Evolutionary conservation across 2,113 vertebrate genomes (phyloP).

Genomic region (Leptocoma aspasia): DNA sequence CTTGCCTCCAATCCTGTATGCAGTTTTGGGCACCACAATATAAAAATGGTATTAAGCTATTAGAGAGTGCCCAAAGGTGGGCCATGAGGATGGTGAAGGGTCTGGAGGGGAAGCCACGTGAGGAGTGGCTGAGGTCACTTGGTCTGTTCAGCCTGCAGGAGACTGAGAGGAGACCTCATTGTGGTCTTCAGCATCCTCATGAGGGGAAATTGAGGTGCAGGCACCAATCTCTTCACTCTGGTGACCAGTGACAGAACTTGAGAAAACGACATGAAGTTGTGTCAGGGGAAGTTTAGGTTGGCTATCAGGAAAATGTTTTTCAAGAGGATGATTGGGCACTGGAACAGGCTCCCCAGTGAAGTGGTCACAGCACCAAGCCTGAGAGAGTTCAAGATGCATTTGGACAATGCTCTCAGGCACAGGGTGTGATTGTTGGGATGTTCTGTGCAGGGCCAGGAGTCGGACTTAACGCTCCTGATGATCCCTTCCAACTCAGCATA

Average conservation of each 20-base stretch:
- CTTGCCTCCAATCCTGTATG: background rate
- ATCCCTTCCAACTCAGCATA: background rate
- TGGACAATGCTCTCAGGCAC: background rate
- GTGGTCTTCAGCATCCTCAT: background rate
- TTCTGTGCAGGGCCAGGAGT: background rate
- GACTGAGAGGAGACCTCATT: background rate
- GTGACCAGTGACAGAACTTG: background rate
- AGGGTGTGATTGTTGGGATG: background rate
- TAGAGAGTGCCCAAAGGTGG: background rate
- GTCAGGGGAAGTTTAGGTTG: background rate
- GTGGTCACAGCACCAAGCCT: background rate
- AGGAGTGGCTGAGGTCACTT: background rate
- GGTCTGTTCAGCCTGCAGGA: background rate
- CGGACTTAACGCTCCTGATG: background rate
- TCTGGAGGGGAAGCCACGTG: fast-evolving
- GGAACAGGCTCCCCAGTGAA: background rate
- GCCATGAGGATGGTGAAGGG: background rate
- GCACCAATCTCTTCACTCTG: background rate
- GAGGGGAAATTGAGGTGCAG: background rate
- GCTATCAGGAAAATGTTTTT: background rate
- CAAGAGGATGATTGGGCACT: background rate
- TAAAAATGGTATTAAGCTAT: background rate
- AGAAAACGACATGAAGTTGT: background rate
- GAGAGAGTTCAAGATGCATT: background rate
- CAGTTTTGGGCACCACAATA: background rate